Evolutionary conservation across 2,797 vertebrate genomes (phyloP), one percentile per base, ranked within the genome.

Genomic region (Hippopotamyrus pictus): DNA sequence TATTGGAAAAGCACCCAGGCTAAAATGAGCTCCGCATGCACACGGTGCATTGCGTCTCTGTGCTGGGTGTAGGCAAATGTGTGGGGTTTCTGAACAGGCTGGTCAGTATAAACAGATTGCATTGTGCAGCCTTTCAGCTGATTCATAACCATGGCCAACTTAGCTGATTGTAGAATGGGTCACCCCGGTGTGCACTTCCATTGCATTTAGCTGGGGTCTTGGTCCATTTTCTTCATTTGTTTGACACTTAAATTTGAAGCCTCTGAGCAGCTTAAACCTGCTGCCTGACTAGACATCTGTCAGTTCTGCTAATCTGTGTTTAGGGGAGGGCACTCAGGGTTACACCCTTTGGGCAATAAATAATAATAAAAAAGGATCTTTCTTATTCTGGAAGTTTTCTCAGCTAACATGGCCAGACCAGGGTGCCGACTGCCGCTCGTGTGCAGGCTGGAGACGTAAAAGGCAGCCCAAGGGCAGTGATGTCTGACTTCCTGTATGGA

Each of bases 141-240:
- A 79, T 41, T 79, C 73, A 79, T 79, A 79, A 79, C 37, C 33
- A 79, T 44, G 46, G 46, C 46, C 44, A 50, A 6, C 50, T 51
- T 85, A 17, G 14, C 22, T 14, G 83, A 22, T 14, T 50, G 9
- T 50, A 46, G 46, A 51, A 51, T 11, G 48, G 44, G 48, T 50
- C 48, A 12, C 41, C 83, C 46, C 12, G 4, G 2, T 11, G 46
- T 25, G 11, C 22, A 48, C 83, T 51, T 50, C 0, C 69, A 6
- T 17, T 37, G 33, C 14, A 19, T 17, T 76, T 76, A 41, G 41
- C 83, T 51, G 48, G 48, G n/a, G 5, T 85, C 11, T 51, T 51
- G 83, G 48, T 85, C n/a, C n/a, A 85, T 85, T 85, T 85, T 22
- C 46, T 51, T 51, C 48, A 85, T 85, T 85, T 84, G 82, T 84